Percentiles rank a stretch among this genome's conserved stretches.
Conservation (phyloP, 2,888 invertebrate genomes). For the Melanophora roralis region DNA sequence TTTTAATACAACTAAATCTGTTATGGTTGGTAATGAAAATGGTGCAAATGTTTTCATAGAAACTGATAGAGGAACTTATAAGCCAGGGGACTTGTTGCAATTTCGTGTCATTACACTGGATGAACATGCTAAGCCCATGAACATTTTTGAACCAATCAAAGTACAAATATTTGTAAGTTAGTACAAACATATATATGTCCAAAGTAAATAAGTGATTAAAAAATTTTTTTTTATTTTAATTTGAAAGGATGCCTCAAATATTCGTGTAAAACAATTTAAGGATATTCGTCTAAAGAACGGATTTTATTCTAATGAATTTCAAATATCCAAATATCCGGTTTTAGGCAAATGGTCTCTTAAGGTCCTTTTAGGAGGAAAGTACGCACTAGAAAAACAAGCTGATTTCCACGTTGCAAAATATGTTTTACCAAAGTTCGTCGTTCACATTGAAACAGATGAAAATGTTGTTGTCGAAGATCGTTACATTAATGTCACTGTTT, state of each 20-base stretch:
- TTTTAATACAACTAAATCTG: conserved; percentile 84
- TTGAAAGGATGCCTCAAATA: conserved; percentile 84
- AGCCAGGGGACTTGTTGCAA: conserved; percentile 88
- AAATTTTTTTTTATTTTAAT: too few relatives aligned
- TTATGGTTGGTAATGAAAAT: conserved; percentile 82
- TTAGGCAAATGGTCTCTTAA: conserved; percentile 93
- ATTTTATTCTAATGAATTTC: conserved; percentile 86
- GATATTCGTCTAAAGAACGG: conserved; percentile 83
- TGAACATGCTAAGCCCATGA: conserved; percentile 83
- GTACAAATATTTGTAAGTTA: conserved; percentile 69
- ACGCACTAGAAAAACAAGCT: conserved; percentile 52
- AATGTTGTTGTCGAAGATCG: conserved; percentile 89
- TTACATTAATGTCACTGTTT: conserved; percentile 79
- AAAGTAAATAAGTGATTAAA: too few relatives aligned
- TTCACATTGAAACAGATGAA: conserved; percentile 87
- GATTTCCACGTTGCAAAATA: conserved; percentile 87
- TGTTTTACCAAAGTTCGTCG: conserved; percentile 94
- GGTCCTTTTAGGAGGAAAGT: conserved; percentile 78
- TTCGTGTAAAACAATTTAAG: conserved; percentile 89
- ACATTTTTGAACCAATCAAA: conserved; percentile 70
- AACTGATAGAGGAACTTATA: conserved; percentile 94
- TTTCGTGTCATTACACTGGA: conserved; percentile 85
- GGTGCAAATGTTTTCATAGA: conserved; percentile 87
- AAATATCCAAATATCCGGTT: conserved; percentile 88
- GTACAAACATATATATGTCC: too few relatives aligned